Percentiles rank a stretch among this genome's conserved stretches.
Evolutionary conservation across 2,888 invertebrate genomes (phyloP).

Genomic region (Cosmia pyralina): DNA sequence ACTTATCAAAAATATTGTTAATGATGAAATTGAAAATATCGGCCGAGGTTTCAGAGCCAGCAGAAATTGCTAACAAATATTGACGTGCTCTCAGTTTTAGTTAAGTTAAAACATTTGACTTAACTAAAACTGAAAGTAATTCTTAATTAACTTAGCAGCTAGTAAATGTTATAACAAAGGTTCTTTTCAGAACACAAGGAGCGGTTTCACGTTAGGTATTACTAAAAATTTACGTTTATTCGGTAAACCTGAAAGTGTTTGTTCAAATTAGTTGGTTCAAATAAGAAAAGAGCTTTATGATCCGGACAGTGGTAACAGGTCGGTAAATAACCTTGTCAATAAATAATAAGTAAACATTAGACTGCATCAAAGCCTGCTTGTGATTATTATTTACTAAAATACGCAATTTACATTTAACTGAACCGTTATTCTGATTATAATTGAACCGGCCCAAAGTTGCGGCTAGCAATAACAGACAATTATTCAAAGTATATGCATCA

Average conservation of each 20-base stretch:
- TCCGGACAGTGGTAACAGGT: not conserved
- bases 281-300: not conserved
- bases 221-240: not conserved
- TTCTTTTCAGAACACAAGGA: not conserved
- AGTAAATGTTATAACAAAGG: too few species aligned
- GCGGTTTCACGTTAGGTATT: not conserved
- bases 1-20: not conserved
- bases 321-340: not conserved
- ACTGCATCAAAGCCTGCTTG: not conserved
- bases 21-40: not conserved
- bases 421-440: not conserved
- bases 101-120: not conserved
- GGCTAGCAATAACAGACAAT: not conserved
- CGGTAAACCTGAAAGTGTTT: not conserved
- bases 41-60: too few species aligned
- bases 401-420: not conserved
- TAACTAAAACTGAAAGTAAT: not conserved
- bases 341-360: not conserved
- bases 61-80: not conserved
- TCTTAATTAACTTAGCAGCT: too few species aligned
- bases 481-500: conserved; percentile 16
- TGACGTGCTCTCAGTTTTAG: too few species aligned
- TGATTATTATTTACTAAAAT: conserved; percentile 4
- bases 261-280: not conserved
- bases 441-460: not conserved